These are phyloP conservation scores for Heloderma charlesbogerti DNA, from an alignment of 2,113 vertebrate genomes.

Conservation along the genomic window DNA sequence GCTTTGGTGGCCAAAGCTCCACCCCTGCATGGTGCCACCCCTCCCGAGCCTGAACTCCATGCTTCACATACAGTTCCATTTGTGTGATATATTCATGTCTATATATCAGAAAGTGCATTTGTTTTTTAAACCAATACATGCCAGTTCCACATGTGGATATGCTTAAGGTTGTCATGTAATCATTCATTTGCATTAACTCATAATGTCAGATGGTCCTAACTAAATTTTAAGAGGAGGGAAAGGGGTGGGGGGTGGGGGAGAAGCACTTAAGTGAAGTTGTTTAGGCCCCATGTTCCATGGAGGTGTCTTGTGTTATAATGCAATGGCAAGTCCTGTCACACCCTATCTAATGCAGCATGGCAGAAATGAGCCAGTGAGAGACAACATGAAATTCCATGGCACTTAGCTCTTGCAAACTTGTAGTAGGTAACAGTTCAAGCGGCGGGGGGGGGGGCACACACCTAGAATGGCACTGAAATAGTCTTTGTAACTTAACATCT, in stretches of 20 bases:
- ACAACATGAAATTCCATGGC: background rate
- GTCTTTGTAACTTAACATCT: accelerated
- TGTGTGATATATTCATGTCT: background rate
- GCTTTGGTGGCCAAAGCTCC: background rate
- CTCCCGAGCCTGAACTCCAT: background rate
- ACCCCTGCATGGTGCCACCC: no score
- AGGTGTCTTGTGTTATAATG: background rate
- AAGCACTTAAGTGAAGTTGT: constrained; percentile 15
- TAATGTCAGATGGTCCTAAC: background rate
- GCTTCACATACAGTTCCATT: background rate
- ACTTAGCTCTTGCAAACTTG: background rate
- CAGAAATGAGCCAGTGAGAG: constrained; percentile 39
- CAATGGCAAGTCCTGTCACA: background rate
- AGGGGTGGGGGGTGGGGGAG: background rate
- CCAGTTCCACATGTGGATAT: background rate
- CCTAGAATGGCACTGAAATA: background rate
- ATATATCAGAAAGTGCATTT: background rate
- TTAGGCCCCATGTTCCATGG: background rate
- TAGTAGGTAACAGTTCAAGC: constrained; percentile 10
- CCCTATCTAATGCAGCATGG: background rate
- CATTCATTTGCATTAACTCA: constrained; percentile 19
- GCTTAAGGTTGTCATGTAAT: background rate
- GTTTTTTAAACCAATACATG: background rate
- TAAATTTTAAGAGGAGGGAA: constrained; percentile 9
- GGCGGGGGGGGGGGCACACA: background rate